Conservation (phyloP, 1,140 invertebrate genomes). For the Magallana ariakensis region DNA sequence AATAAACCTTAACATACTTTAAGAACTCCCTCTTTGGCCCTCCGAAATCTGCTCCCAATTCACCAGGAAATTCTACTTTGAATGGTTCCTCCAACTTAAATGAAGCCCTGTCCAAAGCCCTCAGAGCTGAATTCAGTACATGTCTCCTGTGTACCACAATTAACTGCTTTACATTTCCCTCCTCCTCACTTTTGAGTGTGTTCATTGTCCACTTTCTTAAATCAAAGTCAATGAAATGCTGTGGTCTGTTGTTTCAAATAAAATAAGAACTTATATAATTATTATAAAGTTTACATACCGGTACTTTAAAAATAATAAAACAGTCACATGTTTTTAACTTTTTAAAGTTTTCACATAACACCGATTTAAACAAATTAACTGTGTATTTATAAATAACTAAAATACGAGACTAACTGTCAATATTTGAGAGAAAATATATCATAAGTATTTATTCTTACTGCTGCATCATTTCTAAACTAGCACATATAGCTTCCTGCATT, state of each 20-base stretch:
- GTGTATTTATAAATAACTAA: background rate
- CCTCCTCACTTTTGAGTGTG: background rate
- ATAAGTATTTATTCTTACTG: constrained; percentile 16
- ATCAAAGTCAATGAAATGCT: background rate
- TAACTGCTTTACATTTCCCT: background rate
- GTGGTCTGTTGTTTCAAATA: background rate
- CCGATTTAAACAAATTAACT: background rate
- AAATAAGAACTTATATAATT: background rate
- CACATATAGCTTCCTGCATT: constrained; percentile 10
- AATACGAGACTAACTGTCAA: background rate
- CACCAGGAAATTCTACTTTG: constrained; percentile 16
- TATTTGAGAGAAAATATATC: background rate
- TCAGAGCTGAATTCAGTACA: background rate
- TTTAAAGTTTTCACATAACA: background rate
- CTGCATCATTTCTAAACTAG: constrained; percentile 5
- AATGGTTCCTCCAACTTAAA: constrained; percentile 1
- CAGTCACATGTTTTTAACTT: background rate
- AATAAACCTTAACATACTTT: background rate
- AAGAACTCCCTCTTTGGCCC: constrained; percentile 29
- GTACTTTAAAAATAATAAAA: background rate
- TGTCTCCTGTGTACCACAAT: constrained; percentile 2
- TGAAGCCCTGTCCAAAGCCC: constrained; percentile 7
- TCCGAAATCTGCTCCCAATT: constrained; percentile 6
- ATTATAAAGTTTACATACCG: background rate
- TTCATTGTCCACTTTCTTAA: constrained; percentile 14